Percentiles rank a stretch among this genome's conserved stretches.
Conservation (phyloP, 2,797 vertebrate species). For the Cottoperca gobio region DNA sequence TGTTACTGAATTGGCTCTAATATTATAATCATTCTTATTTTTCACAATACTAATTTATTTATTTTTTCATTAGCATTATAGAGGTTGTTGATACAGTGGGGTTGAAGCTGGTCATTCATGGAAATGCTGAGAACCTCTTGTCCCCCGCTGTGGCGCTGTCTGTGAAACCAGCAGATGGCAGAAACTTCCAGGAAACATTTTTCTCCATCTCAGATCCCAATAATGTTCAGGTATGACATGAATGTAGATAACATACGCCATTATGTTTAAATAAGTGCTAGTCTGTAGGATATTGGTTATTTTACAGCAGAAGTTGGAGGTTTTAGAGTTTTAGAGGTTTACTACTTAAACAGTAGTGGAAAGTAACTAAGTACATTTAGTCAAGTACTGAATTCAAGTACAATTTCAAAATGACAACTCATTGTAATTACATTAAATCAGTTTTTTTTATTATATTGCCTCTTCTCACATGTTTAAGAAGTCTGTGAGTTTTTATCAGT, state of each 20-base stretch:
- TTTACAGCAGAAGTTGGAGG: not conserved
- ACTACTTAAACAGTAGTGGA: too few relatives aligned
- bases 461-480: not conserved
- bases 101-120: constrained; percentile 87
- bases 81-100: constrained; percentile 92
- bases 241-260: not conserved
- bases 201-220: constrained; percentile 87
- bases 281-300: not conserved
- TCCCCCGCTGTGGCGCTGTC: constrained; percentile 88
- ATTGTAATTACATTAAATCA: not conserved
- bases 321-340: too few relatives aligned
- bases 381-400: not conserved
- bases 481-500: not conserved
- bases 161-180: constrained; percentile 85
- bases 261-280: not conserved
- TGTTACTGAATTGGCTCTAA: not conserved
- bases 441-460: not conserved
- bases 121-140: constrained; percentile 73
- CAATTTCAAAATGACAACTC: not conserved
- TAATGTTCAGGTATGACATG: constrained; percentile 86
- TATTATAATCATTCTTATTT: not conserved
- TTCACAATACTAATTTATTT: not conserved
- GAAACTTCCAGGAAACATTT: constrained; percentile 82
- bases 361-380: not conserved
- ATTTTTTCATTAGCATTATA: constrained; percentile 85